A percentile compares a stretch with the other conserved stretches of the same genome.
phyloP scores from a whole-genome alignment of 1,140 invertebrate genomes.

The Episyrphus balteatus region DNA sequence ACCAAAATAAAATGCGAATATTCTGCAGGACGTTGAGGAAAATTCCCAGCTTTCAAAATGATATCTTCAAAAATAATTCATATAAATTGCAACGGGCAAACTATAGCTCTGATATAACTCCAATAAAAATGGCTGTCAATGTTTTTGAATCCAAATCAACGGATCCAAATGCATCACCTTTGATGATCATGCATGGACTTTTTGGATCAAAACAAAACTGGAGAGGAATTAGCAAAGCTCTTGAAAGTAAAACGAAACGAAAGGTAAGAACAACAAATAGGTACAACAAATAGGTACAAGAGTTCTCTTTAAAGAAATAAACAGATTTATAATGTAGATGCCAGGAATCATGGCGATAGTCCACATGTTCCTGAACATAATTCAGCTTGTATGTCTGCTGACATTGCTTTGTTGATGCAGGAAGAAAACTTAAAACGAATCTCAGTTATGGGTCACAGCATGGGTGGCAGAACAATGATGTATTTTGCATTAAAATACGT shows the following conservation, averaged over 20 bases:
- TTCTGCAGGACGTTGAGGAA: too few relatives aligned
- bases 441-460: conserved; percentile 74
- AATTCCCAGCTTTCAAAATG: too few relatives aligned
- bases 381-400: conserved; percentile 60
- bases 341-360: conserved; percentile 86
- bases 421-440: conserved; percentile 43
- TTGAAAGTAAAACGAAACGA: conserved; percentile 45
- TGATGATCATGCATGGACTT: conserved; percentile 76
- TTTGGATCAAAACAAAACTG: conserved; percentile 80
- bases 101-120: conserved; percentile 6
- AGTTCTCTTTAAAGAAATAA: too few relatives aligned
- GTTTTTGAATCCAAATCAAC: conserved; percentile 40
- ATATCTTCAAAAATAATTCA: too few relatives aligned
- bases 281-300: too few relatives aligned
- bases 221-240: conserved; percentile 63
- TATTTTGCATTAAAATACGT: conserved; percentile 56
- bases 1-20: too few relatives aligned
- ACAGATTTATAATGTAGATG: conserved; percentile 64
- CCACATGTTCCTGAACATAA: conserved; percentile 59
- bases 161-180: conserved; percentile 40
- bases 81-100: too few relatives aligned
- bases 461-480: conserved; percentile 83
- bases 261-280: conserved; percentile 40
- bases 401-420: conserved; percentile 49
- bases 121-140: conserved; percentile 47